These are phyloP conservation scores for Drosophila auraria DNA, from an alignment of 1,140 invertebrate genomes.

Conservation along the genomic window DNA sequence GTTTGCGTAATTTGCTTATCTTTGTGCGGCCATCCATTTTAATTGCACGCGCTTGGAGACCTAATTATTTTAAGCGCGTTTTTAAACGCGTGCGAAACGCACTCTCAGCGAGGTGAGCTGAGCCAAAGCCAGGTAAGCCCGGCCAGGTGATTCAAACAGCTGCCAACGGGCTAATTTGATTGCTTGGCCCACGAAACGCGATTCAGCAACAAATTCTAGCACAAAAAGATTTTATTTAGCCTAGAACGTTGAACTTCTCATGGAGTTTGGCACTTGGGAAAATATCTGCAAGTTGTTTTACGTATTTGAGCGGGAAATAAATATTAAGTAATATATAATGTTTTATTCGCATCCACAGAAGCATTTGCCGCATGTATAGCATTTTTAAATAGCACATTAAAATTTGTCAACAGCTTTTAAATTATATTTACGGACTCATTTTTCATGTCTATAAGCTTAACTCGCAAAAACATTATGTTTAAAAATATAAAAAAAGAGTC, in stretches of 20 bases:
- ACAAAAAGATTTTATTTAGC: conserved; percentile 30
- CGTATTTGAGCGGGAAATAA: background rate
- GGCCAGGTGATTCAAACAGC: conserved; percentile 9
- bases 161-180: conserved; percentile 46
- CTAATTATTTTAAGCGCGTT: conserved; percentile 73
- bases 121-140: conserved; percentile 9
- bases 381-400: conserved; percentile 1
- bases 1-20: conserved; percentile 58
- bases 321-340: background rate
- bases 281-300: background rate
- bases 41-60: conserved; percentile 40
- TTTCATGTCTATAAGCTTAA: background rate
- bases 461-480: background rate
- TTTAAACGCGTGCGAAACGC: conserved; percentile 66
- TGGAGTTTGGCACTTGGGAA: conserved; percentile 8
- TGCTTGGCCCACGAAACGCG: conserved; percentile 41
- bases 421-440: background rate
- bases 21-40: conserved; percentile 26
- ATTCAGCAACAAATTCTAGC: conserved; percentile 29
- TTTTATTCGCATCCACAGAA: background rate
- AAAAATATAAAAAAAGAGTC: background rate
- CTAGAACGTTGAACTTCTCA: conserved; percentile 32
- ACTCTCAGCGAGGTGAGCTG: conserved; percentile 38
- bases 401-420: conserved; percentile 5
- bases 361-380: background rate